phyloP scores from a whole-genome alignment of 1,140 invertebrate genomes.

The Venturia canescens region DNA sequence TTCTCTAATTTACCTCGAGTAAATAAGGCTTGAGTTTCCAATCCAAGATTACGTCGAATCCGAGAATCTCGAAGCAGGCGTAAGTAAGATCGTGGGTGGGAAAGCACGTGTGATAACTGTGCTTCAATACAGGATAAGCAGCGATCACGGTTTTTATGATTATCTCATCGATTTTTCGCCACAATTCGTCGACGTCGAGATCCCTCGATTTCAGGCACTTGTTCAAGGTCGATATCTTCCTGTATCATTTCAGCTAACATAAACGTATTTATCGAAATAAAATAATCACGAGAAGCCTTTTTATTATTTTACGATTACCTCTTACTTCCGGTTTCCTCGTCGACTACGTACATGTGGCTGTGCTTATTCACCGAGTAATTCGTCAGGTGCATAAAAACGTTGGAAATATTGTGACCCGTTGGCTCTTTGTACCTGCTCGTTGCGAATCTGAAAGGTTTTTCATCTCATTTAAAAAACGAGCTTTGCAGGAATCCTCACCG shows the following conservation, averaged over 20 bases:
- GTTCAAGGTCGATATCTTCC: conserved; percentile 89
- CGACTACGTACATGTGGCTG: conserved; percentile 86
- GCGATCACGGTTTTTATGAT: conserved; percentile 93
- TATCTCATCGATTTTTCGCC: conserved; percentile 91
- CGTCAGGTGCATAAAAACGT: conserved; percentile 97
- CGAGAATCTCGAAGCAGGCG: conserved; percentile 93
- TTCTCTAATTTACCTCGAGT: conserved; percentile 91
- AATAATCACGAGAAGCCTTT: no score
- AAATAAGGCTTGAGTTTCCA: conserved; percentile 90
- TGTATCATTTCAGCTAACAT: conserved; percentile 62
- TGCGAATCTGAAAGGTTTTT: conserved; percentile 82
- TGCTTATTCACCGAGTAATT: conserved; percentile 98
- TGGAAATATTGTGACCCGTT: conserved; percentile 85
- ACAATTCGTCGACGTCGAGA: conserved; percentile 85
- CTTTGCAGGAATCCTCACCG: background rate
- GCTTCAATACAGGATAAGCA: conserved; percentile 89
- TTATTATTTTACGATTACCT: conserved; percentile 75
- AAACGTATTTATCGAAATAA: conserved; percentile 44
- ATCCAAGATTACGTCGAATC: conserved; percentile 92
- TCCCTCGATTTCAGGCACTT: conserved; percentile 83
- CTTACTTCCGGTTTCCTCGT: conserved; percentile 90
- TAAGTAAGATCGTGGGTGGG: conserved; percentile 89
- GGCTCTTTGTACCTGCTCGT: conserved; percentile 91
- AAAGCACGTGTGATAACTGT: conserved; percentile 93
- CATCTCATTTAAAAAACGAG: conserved; percentile 2